Conservation (phyloP, 1,140 invertebrate genomes). For the Anthonomus grandis region DNA sequence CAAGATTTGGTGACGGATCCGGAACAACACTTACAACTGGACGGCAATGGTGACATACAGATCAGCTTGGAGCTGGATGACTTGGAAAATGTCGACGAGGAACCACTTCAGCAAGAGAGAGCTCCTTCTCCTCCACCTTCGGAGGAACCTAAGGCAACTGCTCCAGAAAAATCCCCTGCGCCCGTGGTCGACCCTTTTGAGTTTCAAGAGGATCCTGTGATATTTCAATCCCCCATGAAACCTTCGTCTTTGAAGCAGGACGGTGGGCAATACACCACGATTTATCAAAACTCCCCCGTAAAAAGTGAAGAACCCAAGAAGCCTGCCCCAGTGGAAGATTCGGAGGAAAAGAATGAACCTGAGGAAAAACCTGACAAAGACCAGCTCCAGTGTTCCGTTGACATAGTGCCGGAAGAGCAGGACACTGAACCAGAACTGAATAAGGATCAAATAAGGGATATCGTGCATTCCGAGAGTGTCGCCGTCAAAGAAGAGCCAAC, state of each 20-base stretch:
- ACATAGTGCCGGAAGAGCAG: conserved; percentile 43
- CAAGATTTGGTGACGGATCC: conserved; percentile 46
- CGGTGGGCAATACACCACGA: conserved; percentile 16
- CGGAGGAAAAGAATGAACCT: not conserved
- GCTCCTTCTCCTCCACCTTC: not conserved
- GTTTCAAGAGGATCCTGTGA: conserved; percentile 45
- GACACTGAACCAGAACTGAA: conserved; percentile 45
- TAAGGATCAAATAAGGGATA: conserved; percentile 41
- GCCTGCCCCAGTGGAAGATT: not conserved
- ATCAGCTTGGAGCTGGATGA: conserved; percentile 45
- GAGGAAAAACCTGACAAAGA: not conserved
- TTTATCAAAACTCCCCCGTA: conserved; percentile 26
- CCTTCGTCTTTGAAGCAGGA: conserved; percentile 28
- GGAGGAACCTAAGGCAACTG: not conserved
- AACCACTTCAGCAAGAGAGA: conserved; percentile 7
- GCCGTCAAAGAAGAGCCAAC: conserved; percentile 19
- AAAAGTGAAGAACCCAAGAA: conserved; percentile 11
- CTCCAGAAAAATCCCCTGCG: too few relatives aligned
- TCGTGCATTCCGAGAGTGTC: conserved; percentile 30
- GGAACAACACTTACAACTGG: conserved; percentile 44
- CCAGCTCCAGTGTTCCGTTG: conserved; percentile 29
- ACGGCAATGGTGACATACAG: conserved; percentile 45
- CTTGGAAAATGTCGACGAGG: conserved; percentile 34
- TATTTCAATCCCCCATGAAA: conserved; percentile 35
- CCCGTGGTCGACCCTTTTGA: conserved; percentile 52